phyloP scores from a whole-genome alignment of 1,140 invertebrate genomes.

The Lethocerus indicus region DNA sequence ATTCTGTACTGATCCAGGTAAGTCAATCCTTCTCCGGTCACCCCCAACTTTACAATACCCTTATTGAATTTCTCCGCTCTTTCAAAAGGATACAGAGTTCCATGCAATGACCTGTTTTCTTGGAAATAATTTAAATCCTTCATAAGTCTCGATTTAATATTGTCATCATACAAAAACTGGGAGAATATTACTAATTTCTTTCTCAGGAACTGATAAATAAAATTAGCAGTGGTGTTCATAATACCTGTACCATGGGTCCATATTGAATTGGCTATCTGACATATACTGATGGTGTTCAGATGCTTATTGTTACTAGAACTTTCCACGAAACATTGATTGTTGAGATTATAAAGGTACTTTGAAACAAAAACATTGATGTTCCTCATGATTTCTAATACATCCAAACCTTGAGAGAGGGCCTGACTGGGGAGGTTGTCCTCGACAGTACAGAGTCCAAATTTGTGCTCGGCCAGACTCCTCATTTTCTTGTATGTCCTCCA shows the following conservation, averaged over 20 bases:
- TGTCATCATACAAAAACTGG: conserved; percentile 96
- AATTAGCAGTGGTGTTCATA: conserved; percentile 93
- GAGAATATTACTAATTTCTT: conserved; percentile 92
- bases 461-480: conserved; percentile 76
- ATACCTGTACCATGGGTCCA: conserved; percentile 94
- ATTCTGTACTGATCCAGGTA: conserved; percentile 89
- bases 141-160: conserved; percentile 87
- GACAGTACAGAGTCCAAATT: conserved; percentile 63
- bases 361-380: conserved; percentile 93
- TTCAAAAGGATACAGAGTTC: conserved; percentile 63
- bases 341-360: conserved; percentile 89
- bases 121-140: conserved; percentile 69
- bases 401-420: conserved; percentile 91
- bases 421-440: conserved; percentile 91
- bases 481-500: conserved; percentile 96
- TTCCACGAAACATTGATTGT: conserved; percentile 95
- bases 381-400: conserved; percentile 93
- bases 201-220: conserved; percentile 89
- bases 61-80: conserved; percentile 90
- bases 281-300: conserved; percentile 89
- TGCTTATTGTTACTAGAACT: conserved; percentile 82
- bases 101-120: conserved; percentile 33
- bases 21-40: conserved; percentile 62
- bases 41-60: conserved; percentile 75
- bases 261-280: conserved; percentile 93